Percentiles rank a stretch among this genome's conserved stretches.
phyloP scores from a whole-genome alignment of 2,888 invertebrate genomes.

The Archips xylosteana region DNA sequence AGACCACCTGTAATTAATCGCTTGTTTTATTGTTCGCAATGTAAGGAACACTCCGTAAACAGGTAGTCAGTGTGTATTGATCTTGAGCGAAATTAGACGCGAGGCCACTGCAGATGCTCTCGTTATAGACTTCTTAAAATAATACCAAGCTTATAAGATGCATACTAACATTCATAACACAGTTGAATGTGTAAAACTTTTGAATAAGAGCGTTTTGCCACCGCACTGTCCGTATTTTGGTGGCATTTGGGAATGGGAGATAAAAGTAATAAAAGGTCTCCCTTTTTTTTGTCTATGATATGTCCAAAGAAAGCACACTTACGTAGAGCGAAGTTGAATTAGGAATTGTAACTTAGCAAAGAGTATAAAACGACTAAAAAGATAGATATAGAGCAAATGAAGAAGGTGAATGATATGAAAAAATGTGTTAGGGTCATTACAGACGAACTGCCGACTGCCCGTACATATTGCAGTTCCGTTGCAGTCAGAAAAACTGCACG shows the following conservation, averaged over 20 bases:
- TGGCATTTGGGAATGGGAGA: background rate
- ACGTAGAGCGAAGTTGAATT: no score
- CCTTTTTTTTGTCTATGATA: no score
- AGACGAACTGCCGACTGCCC: no score
- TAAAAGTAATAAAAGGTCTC: background rate
- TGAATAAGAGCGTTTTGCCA: background rate
- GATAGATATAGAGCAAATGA: background rate
- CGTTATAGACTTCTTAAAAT: slow-evolving; percentile 37
- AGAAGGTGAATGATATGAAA: no score
- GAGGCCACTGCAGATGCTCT: slow-evolving; percentile 23
- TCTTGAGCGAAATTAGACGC: slow-evolving; percentile 27
- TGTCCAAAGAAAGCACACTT: no score
- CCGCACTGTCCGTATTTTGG: background rate
- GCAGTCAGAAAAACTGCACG: no score
- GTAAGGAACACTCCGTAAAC: slow-evolving; percentile 13
- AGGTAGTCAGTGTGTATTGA: slow-evolving; percentile 26
- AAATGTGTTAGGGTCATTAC: no score
- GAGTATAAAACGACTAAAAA: background rate
- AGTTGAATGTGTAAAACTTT: background rate
- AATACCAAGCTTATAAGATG: slow-evolving; percentile 16
- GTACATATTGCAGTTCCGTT: no score
- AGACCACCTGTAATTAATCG: slow-evolving; percentile 6
- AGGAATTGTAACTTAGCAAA: background rate
- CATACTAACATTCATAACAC: background rate
- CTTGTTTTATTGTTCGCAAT: background rate